Evolutionary conservation across 2,113 vertebrate genomes (phyloP), one percentile per base, ranked within the genome.

Genomic region (Dicrurus megarhynchus): DNA sequence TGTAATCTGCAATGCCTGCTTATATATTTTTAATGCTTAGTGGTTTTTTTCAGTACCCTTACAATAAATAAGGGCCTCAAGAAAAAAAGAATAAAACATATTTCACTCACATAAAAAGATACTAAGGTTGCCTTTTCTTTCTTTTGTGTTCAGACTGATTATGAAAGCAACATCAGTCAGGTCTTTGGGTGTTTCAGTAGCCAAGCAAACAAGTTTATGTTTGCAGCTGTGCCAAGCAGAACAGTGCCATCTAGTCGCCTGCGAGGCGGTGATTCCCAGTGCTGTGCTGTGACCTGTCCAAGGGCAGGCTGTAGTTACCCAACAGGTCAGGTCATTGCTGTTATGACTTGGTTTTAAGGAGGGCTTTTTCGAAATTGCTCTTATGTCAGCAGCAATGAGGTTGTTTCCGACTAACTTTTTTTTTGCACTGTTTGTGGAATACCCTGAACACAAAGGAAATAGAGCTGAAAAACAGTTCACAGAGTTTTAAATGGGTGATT

Each of bases 221-320:
- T 33, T 10, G 33, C 59, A 47, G 71, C 80, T 56, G 59, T 82
- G 90, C 74, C 75, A 33, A 49, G 88, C 74, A 91, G 59, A 81
- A 78, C 28, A 88, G 74, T 83, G 88, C 90, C 90, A 74, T 68
- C 85, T 92, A 96, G 94, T 92, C 16, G 11, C 30, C 86, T 69
- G 32, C 0, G 0, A 47, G 71, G 30, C 14, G 20, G 41, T 1
- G 2, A 23, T 11, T 67, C 52, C 70, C 70, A 10, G 12, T 8
- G 28, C 60, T 1, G 1, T 6, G 49, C 44, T 39, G 32, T 49
- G 56, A 59, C 65, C 57, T 33, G 46, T 11, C 79, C n/a, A 6
- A 8, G 13, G 0, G 7, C 23, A 35, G 28, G 30, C 28, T 77
- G n/a, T 4, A 26, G 37, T 1, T 70, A 60, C 39, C 59, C 73